A percentile compares a stretch with the other conserved stretches of the same genome.
Evolutionary conservation across 2,888 invertebrate species (phyloP).

Genomic region (Nysson spinosus): DNA sequence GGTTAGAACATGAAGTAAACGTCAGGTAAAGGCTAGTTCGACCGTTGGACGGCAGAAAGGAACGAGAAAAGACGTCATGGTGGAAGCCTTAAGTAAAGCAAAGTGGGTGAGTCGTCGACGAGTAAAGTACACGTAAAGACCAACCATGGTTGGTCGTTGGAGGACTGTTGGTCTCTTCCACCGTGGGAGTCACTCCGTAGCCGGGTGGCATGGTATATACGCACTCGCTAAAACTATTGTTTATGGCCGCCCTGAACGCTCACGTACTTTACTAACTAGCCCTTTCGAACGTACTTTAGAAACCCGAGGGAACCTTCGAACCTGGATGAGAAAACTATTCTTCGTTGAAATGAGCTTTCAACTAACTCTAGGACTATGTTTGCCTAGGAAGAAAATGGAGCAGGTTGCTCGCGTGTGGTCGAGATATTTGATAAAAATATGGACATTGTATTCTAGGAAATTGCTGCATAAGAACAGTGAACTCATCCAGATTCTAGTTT

Average conservation of each 20-base stretch:
- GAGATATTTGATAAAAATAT: no score
- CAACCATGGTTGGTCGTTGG: conserved; percentile 34
- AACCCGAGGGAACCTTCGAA: conserved; percentile 23
- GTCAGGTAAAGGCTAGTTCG: conserved; percentile 56
- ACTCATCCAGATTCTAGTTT: no score
- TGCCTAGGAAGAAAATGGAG: conserved; percentile 11
- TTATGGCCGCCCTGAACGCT: conserved; percentile 68
- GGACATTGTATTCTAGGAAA: no score
- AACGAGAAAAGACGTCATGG: conserved; percentile 31
- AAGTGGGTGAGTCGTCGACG: conserved; percentile 66
- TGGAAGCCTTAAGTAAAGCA: conserved; percentile 67
- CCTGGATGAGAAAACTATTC: conserved; percentile 22
- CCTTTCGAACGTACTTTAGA: no score
- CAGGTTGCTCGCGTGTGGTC: conserved; percentile 27
- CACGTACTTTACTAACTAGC: conserved; percentile 71
- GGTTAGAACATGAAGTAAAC: conserved; percentile 64
- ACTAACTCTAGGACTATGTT: conserved; percentile 15
- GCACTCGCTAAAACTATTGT: conserved; percentile 70
- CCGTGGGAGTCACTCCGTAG: conserved; percentile 69
- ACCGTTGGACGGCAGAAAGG: conserved; percentile 28
- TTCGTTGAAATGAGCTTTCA: conserved; percentile 1
- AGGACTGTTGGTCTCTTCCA: conserved; percentile 46
- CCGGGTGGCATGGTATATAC: conserved; percentile 52
- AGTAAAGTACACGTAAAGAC: conserved; percentile 62
- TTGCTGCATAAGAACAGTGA: no score